Base-by-base conservation (phyloP, 2,888 invertebrate genomes). In the Saturnia pavonia region DNA sequence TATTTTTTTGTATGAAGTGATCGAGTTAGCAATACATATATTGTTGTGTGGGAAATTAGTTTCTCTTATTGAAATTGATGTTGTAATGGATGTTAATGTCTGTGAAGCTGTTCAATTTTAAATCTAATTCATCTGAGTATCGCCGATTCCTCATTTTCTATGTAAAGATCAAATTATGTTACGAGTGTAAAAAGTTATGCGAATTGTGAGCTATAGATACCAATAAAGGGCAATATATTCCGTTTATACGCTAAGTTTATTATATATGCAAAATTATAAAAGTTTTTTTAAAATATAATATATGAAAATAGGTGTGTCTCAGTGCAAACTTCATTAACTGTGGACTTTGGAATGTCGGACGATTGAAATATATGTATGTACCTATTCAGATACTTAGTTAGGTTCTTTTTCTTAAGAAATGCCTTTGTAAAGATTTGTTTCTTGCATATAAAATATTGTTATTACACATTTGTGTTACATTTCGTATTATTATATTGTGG, bases 261-360 rank as follows among this genome's bases (percentile, higher is more conserved):
- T 7, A 8, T 7, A 63, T 63, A 34, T 63, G 63, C 16, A 63
- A 63, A 34, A 34, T 63, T 34, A 34, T 63, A 63, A n/a, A 48
- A 34, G 54, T 22, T 22, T 14, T 34, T 68, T n/a, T n/a, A n/a
- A n/a, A n/a, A n/a, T n/a, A n/a, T n/a, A n/a, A n/a, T n/a, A 22
- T 48, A 54, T 42, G 54, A 57, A 40, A 73, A 73, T 72, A 75
- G 73, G 75, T 74, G 73, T 77, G 79, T 77, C 77, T 79, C 75
- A 74, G 77, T 79, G 79, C 79, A 77, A 79, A 78, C 77, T 74
- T 72, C 76, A 75, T 34, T 74, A 74, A 54, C 42, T 51, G 51
- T 67, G 67, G 27, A 54, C 54, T 51, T 65, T 65, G 25, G 57
- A 60, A 60, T 25, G 57, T 60, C 27, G 16, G 27, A 27, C 27